phyloP scores from a whole-genome alignment of 2,797 vertebrate species.

The Threskiornis aethiopicus region DNA sequence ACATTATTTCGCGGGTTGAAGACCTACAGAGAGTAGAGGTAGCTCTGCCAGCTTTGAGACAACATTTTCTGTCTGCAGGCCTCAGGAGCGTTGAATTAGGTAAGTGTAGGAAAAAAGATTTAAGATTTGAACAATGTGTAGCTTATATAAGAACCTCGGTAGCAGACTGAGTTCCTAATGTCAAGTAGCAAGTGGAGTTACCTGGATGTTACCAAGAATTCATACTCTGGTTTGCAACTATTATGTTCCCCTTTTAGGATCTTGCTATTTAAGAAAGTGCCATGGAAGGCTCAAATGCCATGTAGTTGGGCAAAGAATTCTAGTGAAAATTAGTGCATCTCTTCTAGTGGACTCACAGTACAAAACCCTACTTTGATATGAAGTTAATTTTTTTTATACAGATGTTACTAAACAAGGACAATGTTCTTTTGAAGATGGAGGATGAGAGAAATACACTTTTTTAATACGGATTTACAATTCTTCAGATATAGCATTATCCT shows the following conservation, averaged over 20 bases:
- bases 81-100: not conserved
- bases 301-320: not conserved
- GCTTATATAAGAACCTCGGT: not conserved
- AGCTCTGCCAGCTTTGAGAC: not conserved
- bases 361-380: not conserved
- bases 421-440: not conserved
- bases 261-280: not conserved
- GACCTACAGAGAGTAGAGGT: not conserved
- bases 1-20: not conserved
- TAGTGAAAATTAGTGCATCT: not conserved
- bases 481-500: not conserved
- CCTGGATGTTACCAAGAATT: not conserved
- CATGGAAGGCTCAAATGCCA: not conserved
- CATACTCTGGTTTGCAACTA: not conserved
- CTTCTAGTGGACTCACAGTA: not conserved
- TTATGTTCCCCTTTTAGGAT: not conserved
- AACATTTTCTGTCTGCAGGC: not conserved
- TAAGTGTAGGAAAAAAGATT: not conserved
- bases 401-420: not conserved
- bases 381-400: not conserved
- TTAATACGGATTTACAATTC: fast-evolving
- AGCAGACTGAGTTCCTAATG: not conserved
- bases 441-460: not conserved
- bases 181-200: not conserved
- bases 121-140: not conserved